phyloP scores from a whole-genome alignment of 2,113 vertebrate species.

The Apodemus sylvaticus region DNA sequence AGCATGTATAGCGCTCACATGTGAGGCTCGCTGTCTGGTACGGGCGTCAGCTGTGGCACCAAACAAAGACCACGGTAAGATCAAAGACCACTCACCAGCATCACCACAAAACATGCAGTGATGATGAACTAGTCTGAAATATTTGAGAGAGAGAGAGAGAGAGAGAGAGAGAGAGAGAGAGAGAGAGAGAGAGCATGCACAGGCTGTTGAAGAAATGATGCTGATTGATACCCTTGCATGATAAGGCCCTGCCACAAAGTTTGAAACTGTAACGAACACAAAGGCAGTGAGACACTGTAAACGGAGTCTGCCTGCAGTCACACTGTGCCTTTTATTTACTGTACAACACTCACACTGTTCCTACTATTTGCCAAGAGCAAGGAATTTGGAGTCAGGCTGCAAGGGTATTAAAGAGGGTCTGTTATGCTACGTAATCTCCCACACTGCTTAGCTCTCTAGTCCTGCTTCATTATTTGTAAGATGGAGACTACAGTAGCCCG shows the following conservation, averaged over 20 bases:
- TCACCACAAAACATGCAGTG: neutral
- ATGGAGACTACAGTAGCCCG: neutral
- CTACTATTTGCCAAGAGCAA: conserved; percentile 38
- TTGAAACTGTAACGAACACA: neutral
- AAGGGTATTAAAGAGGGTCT: neutral
- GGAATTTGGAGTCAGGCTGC: neutral
- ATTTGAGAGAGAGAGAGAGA: neutral
- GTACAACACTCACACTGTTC: neutral
- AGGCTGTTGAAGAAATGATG: neutral
- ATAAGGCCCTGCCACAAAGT: neutral
- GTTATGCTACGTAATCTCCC: neutral
- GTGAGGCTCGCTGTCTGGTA: neutral
- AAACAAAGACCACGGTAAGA: neutral
- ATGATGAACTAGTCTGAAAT: neutral
- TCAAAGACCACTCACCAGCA: neutral
- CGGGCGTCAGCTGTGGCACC: no score
- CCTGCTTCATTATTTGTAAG: neutral
- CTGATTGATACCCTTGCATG: neutral
- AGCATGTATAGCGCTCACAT: no score
- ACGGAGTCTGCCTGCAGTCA: neutral
- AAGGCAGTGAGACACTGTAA: neutral
- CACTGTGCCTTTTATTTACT: conserved; percentile 8
- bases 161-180: neutral
- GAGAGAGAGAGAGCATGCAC: neutral
- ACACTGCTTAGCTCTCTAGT: neutral